Conservation (phyloP, 2,113 vertebrate genomes). For the Phodopus roborovskii region DNA sequence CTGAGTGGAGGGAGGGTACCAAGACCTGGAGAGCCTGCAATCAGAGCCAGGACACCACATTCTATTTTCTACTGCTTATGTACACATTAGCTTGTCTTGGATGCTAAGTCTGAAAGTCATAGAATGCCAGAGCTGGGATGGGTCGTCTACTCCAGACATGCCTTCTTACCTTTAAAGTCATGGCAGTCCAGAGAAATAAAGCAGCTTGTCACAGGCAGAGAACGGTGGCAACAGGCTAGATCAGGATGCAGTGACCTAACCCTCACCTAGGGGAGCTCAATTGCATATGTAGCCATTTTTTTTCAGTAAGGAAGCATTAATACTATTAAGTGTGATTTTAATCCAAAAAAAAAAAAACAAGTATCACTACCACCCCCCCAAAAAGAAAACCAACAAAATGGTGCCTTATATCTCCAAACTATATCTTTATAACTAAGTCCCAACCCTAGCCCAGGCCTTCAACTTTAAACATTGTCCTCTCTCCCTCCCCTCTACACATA, state of each 20-base stretch:
- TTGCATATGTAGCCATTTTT: not conserved
- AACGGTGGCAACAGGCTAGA: not conserved
- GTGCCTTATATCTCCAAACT: not conserved
- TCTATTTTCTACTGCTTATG: not conserved
- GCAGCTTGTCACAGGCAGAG: not conserved
- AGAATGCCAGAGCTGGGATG: not conserved
- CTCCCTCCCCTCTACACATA: not conserved
- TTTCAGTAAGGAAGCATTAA: conserved; percentile 25
- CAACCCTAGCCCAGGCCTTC: not conserved
- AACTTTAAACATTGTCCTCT: not conserved
- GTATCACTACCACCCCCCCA: not conserved
- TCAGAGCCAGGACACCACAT: not conserved
- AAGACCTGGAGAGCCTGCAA: not conserved
- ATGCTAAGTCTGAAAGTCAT: not conserved
- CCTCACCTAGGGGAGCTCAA: not conserved
- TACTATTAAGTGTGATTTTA: not conserved
- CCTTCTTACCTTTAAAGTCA: not conserved
- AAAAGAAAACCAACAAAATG: not conserved
- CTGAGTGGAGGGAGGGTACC: not conserved
- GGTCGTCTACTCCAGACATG: not conserved
- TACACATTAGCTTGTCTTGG: not conserved
- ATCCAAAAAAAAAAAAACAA: not conserved
- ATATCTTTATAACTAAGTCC: not conserved
- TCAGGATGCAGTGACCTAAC: not conserved
- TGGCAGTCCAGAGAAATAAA: not conserved